phyloP scores from a whole-genome alignment of 2,113 vertebrate species.

The Serranochromis macrocephalus region DNA sequence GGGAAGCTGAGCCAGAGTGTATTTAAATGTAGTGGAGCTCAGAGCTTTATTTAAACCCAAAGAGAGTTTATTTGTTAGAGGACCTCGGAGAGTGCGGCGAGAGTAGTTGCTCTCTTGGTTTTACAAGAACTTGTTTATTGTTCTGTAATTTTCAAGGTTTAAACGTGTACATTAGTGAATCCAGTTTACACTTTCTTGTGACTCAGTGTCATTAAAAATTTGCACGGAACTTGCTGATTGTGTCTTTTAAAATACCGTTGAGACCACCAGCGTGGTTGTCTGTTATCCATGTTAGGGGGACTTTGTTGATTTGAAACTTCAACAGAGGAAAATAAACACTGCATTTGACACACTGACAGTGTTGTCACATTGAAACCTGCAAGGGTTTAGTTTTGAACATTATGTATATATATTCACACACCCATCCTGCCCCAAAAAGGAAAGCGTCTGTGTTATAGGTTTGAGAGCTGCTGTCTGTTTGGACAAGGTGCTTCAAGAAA shows the following conservation, averaged over 20 bases:
- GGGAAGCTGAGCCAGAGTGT: slow-evolving; percentile 27
- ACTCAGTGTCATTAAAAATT: neutral
- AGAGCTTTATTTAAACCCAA: slow-evolving; percentile 41
- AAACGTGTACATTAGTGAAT: neutral
- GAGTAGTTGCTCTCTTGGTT: neutral
- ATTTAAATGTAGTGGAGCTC: slow-evolving; percentile 42
- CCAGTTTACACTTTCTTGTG: neutral
- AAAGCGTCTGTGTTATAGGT: neutral
- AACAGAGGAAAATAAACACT: neutral
- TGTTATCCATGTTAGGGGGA: neutral
- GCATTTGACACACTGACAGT: neutral
- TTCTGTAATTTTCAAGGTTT: slow-evolving; percentile 32
- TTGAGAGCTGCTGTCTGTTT: neutral
- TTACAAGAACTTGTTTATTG: slow-evolving; percentile 29
- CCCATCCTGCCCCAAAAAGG: neutral
- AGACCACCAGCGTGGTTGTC: neutral
- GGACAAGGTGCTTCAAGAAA: neutral
- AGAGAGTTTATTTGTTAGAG: slow-evolving; percentile 63
- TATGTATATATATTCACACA: neutral
- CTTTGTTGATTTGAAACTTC: neutral
- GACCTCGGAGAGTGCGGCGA: neutral
- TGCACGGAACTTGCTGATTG: neutral
- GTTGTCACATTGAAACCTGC: neutral
- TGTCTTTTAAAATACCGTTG: neutral
- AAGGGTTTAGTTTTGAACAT: neutral